A percentile compares a stretch with the other conserved stretches of the same genome.
These are phyloP conservation scores for Micrastur ruficollis DNA, from an alignment of 2,797 vertebrate genomes.

Conservation along the genomic window DNA sequence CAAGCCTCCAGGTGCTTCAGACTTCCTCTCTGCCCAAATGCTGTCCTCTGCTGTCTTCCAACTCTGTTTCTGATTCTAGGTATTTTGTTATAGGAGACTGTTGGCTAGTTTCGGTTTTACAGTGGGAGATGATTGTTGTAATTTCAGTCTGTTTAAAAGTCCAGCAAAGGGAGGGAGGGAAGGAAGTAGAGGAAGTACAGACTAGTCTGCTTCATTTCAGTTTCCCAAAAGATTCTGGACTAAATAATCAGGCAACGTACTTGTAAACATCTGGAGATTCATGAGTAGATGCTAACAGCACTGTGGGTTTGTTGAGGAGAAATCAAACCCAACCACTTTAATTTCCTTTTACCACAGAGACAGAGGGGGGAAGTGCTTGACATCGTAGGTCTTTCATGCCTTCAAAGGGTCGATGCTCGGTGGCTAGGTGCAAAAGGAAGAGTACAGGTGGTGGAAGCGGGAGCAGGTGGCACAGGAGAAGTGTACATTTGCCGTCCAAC, in stretches of 20 bases:
- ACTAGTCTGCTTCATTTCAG: background rate
- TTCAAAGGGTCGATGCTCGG: background rate
- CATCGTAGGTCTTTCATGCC: background rate
- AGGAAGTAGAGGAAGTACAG: background rate
- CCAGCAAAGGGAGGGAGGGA: background rate
- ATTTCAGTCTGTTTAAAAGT: background rate
- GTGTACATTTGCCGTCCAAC: background rate
- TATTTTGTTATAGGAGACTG: background rate
- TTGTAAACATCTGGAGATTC: background rate
- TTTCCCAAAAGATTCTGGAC: background rate
- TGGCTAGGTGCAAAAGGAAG: background rate
- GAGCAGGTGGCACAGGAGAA: background rate
- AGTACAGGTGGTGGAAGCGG: background rate
- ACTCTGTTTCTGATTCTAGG: background rate
- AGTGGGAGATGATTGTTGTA: background rate
- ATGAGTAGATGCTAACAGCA: background rate
- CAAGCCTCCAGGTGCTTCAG: background rate
- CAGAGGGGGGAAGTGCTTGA: fast-evolving
- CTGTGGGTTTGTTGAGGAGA: background rate
- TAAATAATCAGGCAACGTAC: background rate
- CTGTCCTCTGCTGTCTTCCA: background rate
- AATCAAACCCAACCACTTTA: background rate
- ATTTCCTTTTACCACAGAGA: background rate
- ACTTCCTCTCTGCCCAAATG: background rate
- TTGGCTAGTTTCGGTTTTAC: background rate